Base-by-base conservation (phyloP, 2,797 vertebrate genomes). In the Falco rusticolus region DNA sequence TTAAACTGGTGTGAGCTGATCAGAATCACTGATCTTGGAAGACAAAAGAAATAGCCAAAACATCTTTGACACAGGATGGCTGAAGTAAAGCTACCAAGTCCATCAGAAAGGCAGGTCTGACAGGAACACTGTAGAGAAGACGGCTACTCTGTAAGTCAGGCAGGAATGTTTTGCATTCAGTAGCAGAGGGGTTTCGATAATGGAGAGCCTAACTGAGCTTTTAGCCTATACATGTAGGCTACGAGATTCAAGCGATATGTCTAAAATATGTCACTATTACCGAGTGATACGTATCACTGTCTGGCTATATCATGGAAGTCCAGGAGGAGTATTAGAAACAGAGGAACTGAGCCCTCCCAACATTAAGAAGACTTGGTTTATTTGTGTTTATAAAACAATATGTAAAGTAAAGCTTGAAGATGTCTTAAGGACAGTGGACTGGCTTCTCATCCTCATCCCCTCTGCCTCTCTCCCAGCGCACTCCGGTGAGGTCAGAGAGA, bases 11-110 rank as follows among this genome's bases (percentile, higher is more conserved):
- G 2, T 34, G 43, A 77, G 77, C 69, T 39, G 53, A 84, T 76
- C 77, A 76, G 89, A 86, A 81, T 41, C 65, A 24, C 50, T 91
- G 94, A 94, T 94, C 69, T 87, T 94, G 61, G 70, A 96, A 96
- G 93, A 97, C 89, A 83, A 87, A 53, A 84, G 48, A 89, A 91
- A 90, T 11, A 87, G 29, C 89, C 65, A 48, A 94, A 92, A 89
- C 19, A 34, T 45, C 76, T 90, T 94, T 75, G 77, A 94, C 90
- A 94, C 59, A 78, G 70, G 71, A 76, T 76, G 74, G 48, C 82
- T 86, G 8, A 54, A 89, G 87, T 57, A 96, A 95, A 94, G 75
- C 54, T 87, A 76, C 54, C 3, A 22, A 57, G 71, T 80, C 66
- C 79, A 78, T 79, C 37, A 29, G 78, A 65, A 59, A 72, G 76